Base-by-base conservation (phyloP, 2,888 invertebrate species). In the Amaurobius ferox region DNA sequence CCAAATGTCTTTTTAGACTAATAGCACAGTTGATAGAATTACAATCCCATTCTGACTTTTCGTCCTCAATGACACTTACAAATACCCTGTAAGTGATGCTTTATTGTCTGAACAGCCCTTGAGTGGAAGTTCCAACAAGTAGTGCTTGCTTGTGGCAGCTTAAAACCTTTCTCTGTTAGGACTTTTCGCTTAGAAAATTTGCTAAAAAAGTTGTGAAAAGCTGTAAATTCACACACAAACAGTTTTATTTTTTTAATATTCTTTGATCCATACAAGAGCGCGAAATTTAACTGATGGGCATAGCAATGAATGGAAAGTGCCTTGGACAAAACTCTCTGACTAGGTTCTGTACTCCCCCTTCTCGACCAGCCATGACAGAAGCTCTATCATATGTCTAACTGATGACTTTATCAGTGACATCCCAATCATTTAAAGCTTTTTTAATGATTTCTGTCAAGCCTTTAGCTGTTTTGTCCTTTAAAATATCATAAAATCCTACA, bases 401-500 rank as follows among this genome's bases (percentile, higher is more conserved):
- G 19, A 67, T 23, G 13, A 35, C 16, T 19, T 35, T 67, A 19
- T 39, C 35, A 0, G 1, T 23, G 1, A 67, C 19, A 9, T 35
- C 23, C 39, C 39, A 67, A 6, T 2, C 16, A 19, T 67, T 67
- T 13, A 67, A 35, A 3, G 13, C 35, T 35, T 67, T 19, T 0
- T 3, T 1, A 23, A 67, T 39, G 19, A 67, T 23, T 19, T 32
- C n/a, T 23, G 23, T n/a, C 67, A 67, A 19, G 9, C 26, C 39
- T 19, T 67, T 11, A 16, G 67, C 67, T 16, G n/a, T 35, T 35
- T 67, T 67, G 23, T 67, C 23, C 35, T 32, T 32, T 19, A 39
- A 35, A 1, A 39, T 39, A 67, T 67, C 26, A 67, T 35, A 67
- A 7, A 67, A 67, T 19, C 67, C 67, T 23, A 67, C 16, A 30